Base-by-base conservation (phyloP, 1,140 invertebrate genomes). In the Phymorhynchus buccinoides region DNA sequence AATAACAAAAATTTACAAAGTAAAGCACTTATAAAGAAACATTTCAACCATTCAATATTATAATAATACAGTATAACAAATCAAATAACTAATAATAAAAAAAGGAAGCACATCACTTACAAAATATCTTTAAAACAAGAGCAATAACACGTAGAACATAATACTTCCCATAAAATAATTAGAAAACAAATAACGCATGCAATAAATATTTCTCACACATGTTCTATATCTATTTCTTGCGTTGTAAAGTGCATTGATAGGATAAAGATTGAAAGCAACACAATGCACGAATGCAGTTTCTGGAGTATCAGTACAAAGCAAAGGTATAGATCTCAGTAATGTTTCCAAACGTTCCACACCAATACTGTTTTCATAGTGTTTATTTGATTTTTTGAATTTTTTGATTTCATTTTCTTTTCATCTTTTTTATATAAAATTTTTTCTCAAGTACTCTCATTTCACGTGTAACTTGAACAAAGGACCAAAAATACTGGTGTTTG, bases 251-350 rank as follows among this genome's bases (percentile, higher is more conserved):
- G 62, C n/a, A 7, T 68, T 68, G 62, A 68, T 2, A 52, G 48
- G 22, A 52, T 52, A 18, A 52, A 52, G 48, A 52, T 2, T 62
- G 22, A 62, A 62, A 62, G 48, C 48, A 62, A 62, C 56, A 62
- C 56, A 62, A 62, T 62, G 56, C 56, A 62, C 56, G 56, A 62
- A 62, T 62, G 56, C 56, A 62, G 6, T 62, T 62, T 62, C 56
- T 62, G 56, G 12, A 62, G 22, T 62, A 27, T 62, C 56, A 62
- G n/a, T 62, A 62, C 56, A 62, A 41, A 75, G 35, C 4, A 22
- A 18, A 75, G 73, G 73, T 75, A 75, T 22, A 75, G 73, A 75
- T 75, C 73, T 75, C 37, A 75, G 73, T 75, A 75, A 75, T 75
- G 73, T 41, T 75, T 39, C 37, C 1, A 75, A 75, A 9, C 41